Evolutionary conservation across 2,888 invertebrate species (phyloP), one percentile per base, ranked within the genome.

Genomic region (Drosophila kuntzei): DNA sequence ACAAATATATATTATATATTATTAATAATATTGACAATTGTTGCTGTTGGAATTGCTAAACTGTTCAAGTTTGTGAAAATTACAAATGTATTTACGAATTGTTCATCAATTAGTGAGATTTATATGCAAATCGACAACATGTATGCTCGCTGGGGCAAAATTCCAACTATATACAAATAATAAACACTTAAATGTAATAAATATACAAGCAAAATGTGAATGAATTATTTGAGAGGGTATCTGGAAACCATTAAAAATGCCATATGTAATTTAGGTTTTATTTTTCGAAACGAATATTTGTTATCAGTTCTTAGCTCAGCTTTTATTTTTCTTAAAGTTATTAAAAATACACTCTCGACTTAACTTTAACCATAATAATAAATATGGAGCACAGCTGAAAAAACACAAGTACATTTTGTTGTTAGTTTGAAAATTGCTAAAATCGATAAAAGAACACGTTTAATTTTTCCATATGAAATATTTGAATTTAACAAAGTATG

Each of bases 51-150:
- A 47, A 58, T 49, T 43, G 58, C 46, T 61, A 63, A 76, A 60
- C 32, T 63, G 80, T 69, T 72, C 53, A 79, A 72, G 70, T 64
- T 80, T 76, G 61, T 36, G 22, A 60, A 59, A 62, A 65, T 57
- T 55, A 22, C 63, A 74, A 46, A 61, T 61, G 44, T 54, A 74
- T 60, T 60, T 65, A 74, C 18, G 41, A 61, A 29, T 60, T 72
- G 63, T 59, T 68, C 18, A 62, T 49, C 62, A 32, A 49, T 41
- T 62, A 60, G 53, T 55, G 27, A 61, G 44, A 46, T 49, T 27
- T 50, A 50, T 39, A 61, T 54, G 22, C 59, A 53, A 59, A 41
- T 37, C 16, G 43, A 60, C 51, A 58, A 57, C 44, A 22, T 64
- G 44, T 51, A 64, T 25, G 50, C 29, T 54, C 41, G 39, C 39